These are phyloP conservation scores for Drosophila helvetica DNA, from an alignment of 2,888 invertebrate genomes.

Conservation along the genomic window DNA sequence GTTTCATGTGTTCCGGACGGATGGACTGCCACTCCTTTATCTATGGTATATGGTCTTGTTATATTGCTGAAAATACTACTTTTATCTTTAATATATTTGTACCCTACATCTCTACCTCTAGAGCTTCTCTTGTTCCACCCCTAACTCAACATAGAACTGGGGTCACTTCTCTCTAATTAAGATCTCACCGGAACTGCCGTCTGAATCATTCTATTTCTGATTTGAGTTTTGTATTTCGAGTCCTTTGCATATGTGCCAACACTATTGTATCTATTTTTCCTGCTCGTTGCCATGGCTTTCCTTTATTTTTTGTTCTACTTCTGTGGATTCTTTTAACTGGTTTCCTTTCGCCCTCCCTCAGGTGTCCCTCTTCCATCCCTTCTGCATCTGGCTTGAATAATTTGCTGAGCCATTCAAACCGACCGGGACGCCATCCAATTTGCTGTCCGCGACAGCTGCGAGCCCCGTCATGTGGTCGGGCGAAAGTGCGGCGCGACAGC, in stretches of 20 bases:
- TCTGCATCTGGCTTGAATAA: slow-evolving; percentile 27
- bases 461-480: neutral
- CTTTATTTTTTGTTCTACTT: neutral
- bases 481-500: neutral
- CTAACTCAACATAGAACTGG: too few species aligned
- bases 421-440: slow-evolving; percentile 28
- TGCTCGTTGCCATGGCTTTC: neutral
- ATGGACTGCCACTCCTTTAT: too few species aligned
- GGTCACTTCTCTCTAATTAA: too few species aligned
- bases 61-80: too few species aligned
- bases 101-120: too few species aligned
- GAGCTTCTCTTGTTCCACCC: too few species aligned
- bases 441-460: slow-evolving; percentile 51
- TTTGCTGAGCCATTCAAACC: slow-evolving; percentile 16
- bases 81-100: too few species aligned
- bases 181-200: too few species aligned
- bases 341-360: neutral
- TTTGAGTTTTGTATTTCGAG: neutral
- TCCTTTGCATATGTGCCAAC: neutral
- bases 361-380: neutral
- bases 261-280: neutral
- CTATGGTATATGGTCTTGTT: too few species aligned
- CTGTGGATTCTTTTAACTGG: neutral
- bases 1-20: too few species aligned
- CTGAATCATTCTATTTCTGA: neutral